Base-by-base conservation (phyloP, 2,888 invertebrate species). In the Pollenia griseotomentosa region DNA sequence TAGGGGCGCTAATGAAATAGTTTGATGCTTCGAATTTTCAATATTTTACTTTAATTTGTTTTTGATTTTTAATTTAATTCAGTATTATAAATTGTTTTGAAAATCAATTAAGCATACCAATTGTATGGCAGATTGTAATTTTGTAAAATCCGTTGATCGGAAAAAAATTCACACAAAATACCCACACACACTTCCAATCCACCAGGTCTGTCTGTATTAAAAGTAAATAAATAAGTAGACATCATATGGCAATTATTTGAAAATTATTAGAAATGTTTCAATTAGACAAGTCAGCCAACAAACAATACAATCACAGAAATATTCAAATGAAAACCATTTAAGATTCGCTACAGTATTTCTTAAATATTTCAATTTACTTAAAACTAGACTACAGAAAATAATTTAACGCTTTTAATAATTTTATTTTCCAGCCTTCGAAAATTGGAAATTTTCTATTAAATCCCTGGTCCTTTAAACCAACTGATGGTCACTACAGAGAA, bases 401-500 rank as follows among this genome's bases (percentile, higher is more conserved):
- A 33, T 33, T 6, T 33, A 33, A 33, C 33, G 33, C 33, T 33
- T 33, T 33, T 33, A 33, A 33, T 6, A 23, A 73, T 59, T 73
- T 23, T 19, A 53, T 19, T 12, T 79, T 78, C 2, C 48, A 84
- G 73, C 44, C 33, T n/a, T 12, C 9, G 53, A 23, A 23, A 3
- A 40, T 33, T 55, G 51, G 57, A 73, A 51, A 79, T 40, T 57
- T 57, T 23, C 23, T n/a, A 11, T 33, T 40, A 81, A 78, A 66
- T 46, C 57, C 11, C 78, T 61, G 19, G n/a, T 53, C 46, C 66
- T 48, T 33, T 16, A 48, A 42, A 73, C 33, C 57, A 74, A 73
- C 84, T 57, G 44, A 87, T 87, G 84, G 14, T 70, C 57, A 78
- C 51, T 42, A 85, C 86, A 88, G 91, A 92, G 91, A 89, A 92